Conservation (phyloP, 2,113 vertebrate genomes). For the Aegithalos caudatus region DNA sequence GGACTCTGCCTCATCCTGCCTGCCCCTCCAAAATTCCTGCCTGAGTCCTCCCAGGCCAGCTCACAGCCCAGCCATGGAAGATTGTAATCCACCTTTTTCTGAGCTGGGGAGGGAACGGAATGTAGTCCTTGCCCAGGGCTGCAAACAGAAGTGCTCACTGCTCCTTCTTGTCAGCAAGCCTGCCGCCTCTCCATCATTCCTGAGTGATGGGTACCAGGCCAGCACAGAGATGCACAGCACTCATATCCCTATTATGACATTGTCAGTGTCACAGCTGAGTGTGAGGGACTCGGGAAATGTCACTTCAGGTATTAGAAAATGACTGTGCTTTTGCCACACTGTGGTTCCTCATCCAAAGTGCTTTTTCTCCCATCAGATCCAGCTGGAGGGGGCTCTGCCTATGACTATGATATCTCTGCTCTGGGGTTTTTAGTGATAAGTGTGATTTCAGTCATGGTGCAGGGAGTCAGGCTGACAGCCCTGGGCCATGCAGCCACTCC, state of each 20-base stretch:
- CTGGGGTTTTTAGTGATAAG: neutral
- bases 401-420: neutral
- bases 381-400: neutral
- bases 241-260: conserved; percentile 20
- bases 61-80: neutral
- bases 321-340: neutral
- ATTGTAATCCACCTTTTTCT: neutral
- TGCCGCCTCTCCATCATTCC: neutral
- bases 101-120: fast-evolving
- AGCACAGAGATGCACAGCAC: neutral
- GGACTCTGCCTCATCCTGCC: neutral
- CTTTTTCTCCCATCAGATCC: neutral
- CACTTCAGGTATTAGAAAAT: conserved; percentile 27
- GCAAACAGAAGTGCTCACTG: neutral
- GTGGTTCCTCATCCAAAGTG: neutral
- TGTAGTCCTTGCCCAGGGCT: neutral
- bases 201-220: conserved; percentile 20
- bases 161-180: neutral
- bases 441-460: neutral
- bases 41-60: neutral
- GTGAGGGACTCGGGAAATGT: neutral
- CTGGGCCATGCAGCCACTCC: neutral
- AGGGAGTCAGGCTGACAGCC: neutral
- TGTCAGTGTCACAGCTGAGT: conserved; percentile 29
- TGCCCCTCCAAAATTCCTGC: neutral